phyloP scores from a whole-genome alignment of 2,888 invertebrate genomes.

The Gerosis bhagava region DNA sequence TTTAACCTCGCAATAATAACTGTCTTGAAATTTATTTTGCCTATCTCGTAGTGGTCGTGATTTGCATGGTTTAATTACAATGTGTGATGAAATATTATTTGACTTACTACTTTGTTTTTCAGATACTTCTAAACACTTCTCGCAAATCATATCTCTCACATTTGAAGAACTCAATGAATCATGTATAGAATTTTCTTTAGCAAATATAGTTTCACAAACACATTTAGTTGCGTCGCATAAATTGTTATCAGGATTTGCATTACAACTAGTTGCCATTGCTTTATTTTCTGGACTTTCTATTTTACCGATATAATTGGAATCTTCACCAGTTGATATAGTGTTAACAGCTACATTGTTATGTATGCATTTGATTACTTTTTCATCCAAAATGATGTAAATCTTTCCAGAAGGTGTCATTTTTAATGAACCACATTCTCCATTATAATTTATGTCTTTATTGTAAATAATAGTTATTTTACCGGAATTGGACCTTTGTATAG shows the following conservation, averaged over 20 bases:
- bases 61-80: conserved; percentile 42
- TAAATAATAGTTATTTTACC: conserved; percentile 49
- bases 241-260: conserved; percentile 35
- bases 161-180: not conserved
- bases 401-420: conserved; percentile 57
- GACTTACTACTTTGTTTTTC: conserved; percentile 13
- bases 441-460: conserved; percentile 36
- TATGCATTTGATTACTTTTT: conserved; percentile 36
- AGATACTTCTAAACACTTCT: conserved; percentile 17
- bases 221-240: conserved; percentile 45
- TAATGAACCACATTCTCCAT: conserved; percentile 41
- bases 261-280: conserved; percentile 45
- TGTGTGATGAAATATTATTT: conserved; percentile 34
- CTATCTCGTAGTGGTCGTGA: conserved; percentile 28
- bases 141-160: not conserved
- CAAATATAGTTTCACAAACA: conserved; percentile 40
- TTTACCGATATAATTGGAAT: conserved; percentile 32
- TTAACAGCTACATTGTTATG: conserved; percentile 27
- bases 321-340: conserved; percentile 8
- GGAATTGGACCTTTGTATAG: conserved; percentile 45
- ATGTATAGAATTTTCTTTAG: conserved; percentile 23
- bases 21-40: conserved; percentile 28
- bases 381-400: conserved; percentile 48
- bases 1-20: conserved; percentile 40
- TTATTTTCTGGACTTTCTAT: conserved; percentile 39